Base-by-base conservation (phyloP, 2,888 invertebrate genomes). In the Hirtodrosophila trivittata region DNA sequence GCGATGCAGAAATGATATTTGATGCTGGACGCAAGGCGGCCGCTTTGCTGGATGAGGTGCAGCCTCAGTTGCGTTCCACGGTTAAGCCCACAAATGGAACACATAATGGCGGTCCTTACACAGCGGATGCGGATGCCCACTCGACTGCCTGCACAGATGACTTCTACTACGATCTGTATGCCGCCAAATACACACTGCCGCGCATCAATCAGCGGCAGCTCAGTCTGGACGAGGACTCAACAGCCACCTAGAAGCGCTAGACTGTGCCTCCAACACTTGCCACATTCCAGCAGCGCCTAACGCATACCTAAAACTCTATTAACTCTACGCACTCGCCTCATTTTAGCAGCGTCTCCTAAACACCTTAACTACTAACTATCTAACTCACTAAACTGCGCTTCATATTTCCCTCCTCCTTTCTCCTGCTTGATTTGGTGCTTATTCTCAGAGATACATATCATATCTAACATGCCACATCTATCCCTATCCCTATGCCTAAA, bases 21-120 rank as follows among this genome's bases (percentile, higher is more conserved):
- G 68, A 75, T 65, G 52, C 77, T 16, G 73, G 86, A 37, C 70
- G 69, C 50, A 75, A 86, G 55, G 87, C 89, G 9, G 87, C 86
- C n/a, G 88, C 81, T 4, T 65, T 88, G 49, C 78, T 88, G n/a
- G 80, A 86, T 37, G 93, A 93, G 91, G 93, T 1, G 87, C 91
- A 0, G 90, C 88, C 88, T 0, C 50, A 69, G 26, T 50, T 92
- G 0, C 87, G 93, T 0, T 92, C 92, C 13, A 93, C 93, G 0
- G 92, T 93, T 37, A 92, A 81, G 49, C 46, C 91, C 14, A 74
- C 55, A 16, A 63, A 28, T 28, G 47, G 49, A 21, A 2, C 3
- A 18, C 41, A 38, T 12, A 77, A 60, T 30, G 69, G 63, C 33
- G 60, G 54, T 37, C 26, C 42, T 1, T 62, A 18, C 1, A 67